phyloP scores from a whole-genome alignment of 2,888 invertebrate genomes.

The Tipula lateralis region DNA sequence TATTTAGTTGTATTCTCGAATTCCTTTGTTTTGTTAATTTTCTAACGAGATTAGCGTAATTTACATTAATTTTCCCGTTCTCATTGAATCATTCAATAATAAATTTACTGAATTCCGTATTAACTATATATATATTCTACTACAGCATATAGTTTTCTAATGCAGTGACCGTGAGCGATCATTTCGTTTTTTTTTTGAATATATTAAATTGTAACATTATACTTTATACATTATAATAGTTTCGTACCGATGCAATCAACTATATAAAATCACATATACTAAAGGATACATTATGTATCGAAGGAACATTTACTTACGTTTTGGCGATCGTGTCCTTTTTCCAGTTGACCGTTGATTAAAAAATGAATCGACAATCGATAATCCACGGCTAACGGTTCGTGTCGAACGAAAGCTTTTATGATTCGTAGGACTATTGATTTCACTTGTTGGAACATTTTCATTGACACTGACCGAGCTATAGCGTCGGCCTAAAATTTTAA shows the following conservation, averaged over 20 bases:
- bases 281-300: too few relatives aligned
- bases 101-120: not conserved
- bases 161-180: not conserved
- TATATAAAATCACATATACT: too few relatives aligned
- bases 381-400: slow-evolving; percentile 45
- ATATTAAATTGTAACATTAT: not conserved
- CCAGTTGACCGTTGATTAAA: slow-evolving; percentile 48
- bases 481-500: slow-evolving; percentile 55
- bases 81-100: not conserved
- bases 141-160: not conserved
- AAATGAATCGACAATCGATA: slow-evolving; percentile 50
- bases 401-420: slow-evolving; percentile 47
- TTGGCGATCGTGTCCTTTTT: slow-evolving; percentile 47
- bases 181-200: not conserved
- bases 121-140: too few relatives aligned
- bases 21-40: not conserved
- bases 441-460: slow-evolving; percentile 37
- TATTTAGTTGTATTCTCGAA: not conserved
- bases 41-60: not conserved
- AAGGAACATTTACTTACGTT: slow-evolving; percentile 52
- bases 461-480: slow-evolving; percentile 55
- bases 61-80: not conserved
- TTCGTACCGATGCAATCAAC: too few relatives aligned
- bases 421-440: slow-evolving; percentile 33
- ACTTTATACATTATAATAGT: not conserved